phyloP scores from a whole-genome alignment of 2,888 invertebrate genomes.

The Tipula helvola region DNA sequence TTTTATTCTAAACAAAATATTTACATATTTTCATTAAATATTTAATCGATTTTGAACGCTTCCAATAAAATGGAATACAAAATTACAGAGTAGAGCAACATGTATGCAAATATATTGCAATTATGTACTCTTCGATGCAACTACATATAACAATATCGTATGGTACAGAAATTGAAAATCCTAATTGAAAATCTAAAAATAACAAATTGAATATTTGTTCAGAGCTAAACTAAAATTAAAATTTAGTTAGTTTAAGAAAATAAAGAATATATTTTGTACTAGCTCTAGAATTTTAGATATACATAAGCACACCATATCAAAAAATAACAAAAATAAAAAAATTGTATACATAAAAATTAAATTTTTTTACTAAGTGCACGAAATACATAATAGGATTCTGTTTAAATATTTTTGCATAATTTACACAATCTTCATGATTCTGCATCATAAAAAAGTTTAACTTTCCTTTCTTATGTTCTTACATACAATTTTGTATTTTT shows the following conservation, averaged over 20 bases:
- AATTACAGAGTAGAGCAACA: neutral
- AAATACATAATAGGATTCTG: neutral
- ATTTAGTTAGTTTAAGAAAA: neutral
- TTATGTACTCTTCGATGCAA: neutral
- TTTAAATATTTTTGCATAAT: conserved; percentile 4
- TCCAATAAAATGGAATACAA: neutral
- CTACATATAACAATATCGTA: neutral
- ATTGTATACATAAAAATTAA: neutral
- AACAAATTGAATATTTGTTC: conserved; percentile 4
- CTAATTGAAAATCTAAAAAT: neutral
- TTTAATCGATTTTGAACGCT: neutral
- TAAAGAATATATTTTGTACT: neutral
- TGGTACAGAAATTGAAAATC: neutral
- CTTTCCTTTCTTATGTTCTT: neutral
- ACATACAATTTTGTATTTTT: neutral
- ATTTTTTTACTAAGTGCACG: neutral
- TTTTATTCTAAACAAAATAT: neutral
- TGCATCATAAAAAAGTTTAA: conserved; percentile 4
- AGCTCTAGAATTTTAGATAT: neutral
- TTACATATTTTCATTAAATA: neutral
- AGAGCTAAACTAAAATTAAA: neutral
- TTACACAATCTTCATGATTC: conserved; percentile 4
- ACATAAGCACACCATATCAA: neutral
- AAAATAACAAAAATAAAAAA: neutral
- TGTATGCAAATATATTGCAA: neutral